Percentiles rank a stretch among this genome's conserved stretches.
phyloP scores from a whole-genome alignment of 2,113 vertebrate genomes.

The Saguinus imperator region DNA sequence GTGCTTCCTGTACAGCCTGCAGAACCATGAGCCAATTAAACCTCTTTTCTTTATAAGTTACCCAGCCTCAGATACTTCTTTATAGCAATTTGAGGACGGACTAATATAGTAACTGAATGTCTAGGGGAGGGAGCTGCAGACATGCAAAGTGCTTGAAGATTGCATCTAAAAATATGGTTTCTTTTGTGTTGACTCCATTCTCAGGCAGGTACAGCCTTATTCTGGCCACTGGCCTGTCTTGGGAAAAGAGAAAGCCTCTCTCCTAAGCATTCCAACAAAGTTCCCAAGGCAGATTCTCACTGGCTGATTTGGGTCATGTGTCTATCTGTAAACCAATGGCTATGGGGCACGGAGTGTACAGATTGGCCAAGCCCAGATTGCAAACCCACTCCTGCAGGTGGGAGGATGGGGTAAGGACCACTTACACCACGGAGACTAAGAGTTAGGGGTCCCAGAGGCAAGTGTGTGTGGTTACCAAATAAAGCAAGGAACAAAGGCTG shows the following conservation, averaged over 20 bases:
- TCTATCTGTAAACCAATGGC: neutral
- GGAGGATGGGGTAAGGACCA: neutral
- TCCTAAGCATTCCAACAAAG: neutral
- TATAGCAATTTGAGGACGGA: no score
- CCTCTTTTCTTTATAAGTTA: no score
- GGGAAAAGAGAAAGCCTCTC: neutral
- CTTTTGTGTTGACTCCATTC: neutral
- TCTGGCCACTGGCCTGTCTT: neutral
- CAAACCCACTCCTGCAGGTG: neutral
- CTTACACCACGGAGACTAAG: neutral
- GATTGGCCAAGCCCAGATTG: neutral
- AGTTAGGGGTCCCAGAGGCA: neutral
- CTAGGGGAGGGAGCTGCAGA: neutral
- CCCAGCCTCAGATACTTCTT: no score
- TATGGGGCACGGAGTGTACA: neutral
- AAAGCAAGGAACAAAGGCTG: neutral
- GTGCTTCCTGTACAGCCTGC: no score
- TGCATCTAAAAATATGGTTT: neutral
- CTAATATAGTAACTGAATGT: neutral
- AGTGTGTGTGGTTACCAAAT: neutral
- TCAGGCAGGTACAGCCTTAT: neutral
- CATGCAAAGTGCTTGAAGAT: neutral
- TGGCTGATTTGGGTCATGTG: neutral
- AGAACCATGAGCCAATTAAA: no score
- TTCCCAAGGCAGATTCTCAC: neutral